Evolutionary conservation across 2,113 vertebrate species (phyloP).

Genomic region (Pelecanoides urinatrix): DNA sequence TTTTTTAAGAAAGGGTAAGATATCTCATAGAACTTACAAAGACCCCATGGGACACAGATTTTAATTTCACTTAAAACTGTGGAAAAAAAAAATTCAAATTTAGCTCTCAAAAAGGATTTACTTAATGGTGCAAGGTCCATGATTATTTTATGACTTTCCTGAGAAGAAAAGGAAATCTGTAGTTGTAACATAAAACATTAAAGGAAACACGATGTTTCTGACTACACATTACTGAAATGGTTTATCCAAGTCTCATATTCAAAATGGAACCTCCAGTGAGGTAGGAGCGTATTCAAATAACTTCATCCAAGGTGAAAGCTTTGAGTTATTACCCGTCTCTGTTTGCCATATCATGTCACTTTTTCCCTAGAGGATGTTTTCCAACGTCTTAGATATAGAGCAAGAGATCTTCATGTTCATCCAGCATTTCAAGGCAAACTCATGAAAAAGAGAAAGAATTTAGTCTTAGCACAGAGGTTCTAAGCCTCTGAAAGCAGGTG

Average conservation of each 20-base stretch:
- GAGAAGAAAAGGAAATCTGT: not conserved
- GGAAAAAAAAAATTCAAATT: not conserved
- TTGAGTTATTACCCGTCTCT: not conserved
- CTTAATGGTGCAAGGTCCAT: not conserved
- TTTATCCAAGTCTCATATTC: not conserved
- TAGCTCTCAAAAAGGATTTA: not conserved
- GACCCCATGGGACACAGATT: fast-evolving
- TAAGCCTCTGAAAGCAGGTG: not conserved
- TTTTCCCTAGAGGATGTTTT: not conserved
- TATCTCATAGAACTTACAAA: not conserved
- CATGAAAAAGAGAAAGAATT: not conserved
- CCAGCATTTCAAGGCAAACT: not conserved
- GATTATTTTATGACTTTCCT: not conserved
- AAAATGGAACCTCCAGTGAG: not conserved
- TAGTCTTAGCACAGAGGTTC: not conserved
- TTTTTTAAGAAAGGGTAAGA: not conserved
- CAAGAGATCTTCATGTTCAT: not conserved
- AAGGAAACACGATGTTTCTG: not conserved
- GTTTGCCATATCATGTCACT: not conserved
- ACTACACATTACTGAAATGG: not conserved
- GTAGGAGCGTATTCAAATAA: not conserved
- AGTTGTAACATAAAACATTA: not conserved
- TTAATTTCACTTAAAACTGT: not conserved
- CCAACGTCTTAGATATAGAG: not conserved
- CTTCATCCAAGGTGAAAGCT: not conserved